Conservation (phyloP, 2,888 invertebrate species). For the Polyploca ridens region DNA sequence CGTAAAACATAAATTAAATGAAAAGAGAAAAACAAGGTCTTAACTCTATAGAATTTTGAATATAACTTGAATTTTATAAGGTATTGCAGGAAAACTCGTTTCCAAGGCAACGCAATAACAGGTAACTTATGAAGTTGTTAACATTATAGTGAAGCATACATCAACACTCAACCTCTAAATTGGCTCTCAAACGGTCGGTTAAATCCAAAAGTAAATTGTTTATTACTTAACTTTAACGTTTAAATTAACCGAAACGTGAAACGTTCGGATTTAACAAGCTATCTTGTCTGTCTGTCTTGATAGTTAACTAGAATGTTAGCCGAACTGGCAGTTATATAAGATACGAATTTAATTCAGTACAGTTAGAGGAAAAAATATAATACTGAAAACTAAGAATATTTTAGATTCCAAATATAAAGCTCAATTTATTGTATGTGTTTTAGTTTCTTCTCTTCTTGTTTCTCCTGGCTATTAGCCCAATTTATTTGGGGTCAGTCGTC, state of each 20-base stretch:
- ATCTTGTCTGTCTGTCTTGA: slow-evolving; percentile 34
- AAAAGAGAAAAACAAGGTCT: too few relatives aligned
- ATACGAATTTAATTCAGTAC: not conserved
- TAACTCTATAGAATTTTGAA: too few relatives aligned
- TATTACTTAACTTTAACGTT: slow-evolving; percentile 23
- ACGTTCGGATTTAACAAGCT: slow-evolving; percentile 32
- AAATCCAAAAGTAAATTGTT: slow-evolving; percentile 9
- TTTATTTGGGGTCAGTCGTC: too few relatives aligned
- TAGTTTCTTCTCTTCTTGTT: too few relatives aligned
- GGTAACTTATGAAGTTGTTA: slow-evolving; percentile 1
- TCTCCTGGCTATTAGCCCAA: too few relatives aligned
- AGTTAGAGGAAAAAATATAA: not conserved
- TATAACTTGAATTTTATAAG: too few relatives aligned
- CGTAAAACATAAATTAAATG: too few relatives aligned
- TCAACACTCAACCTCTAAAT: not conserved
- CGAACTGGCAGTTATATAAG: not conserved
- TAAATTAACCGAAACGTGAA: slow-evolving; percentile 23
- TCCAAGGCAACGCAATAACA: not conserved
- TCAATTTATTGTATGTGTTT: too few relatives aligned
- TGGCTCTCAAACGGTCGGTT: not conserved
- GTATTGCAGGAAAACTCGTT: not conserved
- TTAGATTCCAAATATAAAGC: too few relatives aligned
- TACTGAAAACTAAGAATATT: not conserved
- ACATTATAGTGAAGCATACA: not conserved
- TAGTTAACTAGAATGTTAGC: slow-evolving; percentile 20